Evolutionary conservation across 2,888 invertebrate genomes (phyloP).

Genomic region (Smittia aterrima): DNA sequence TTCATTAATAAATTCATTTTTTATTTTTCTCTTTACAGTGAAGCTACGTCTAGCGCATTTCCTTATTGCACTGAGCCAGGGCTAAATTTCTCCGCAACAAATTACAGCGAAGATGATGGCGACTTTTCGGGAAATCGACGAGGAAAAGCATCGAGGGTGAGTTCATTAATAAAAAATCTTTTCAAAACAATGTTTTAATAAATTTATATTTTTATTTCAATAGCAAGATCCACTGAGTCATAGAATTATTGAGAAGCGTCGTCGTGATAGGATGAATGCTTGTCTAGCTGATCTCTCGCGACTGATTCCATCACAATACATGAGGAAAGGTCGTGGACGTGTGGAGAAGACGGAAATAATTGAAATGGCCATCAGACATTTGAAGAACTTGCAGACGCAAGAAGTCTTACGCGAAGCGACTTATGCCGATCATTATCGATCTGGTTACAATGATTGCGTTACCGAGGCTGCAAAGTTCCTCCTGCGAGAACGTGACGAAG

Average conservation of each 20-base stretch:
- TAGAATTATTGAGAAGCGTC: slow-evolving; percentile 66
- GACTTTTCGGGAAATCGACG: slow-evolving; percentile 70
- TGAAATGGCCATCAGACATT: slow-evolving; percentile 94
- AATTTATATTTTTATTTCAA: slow-evolving; percentile 42
- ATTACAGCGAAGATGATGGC: slow-evolving; percentile 68
- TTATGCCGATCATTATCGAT: slow-evolving; percentile 43
- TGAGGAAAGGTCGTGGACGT: slow-evolving; percentile 91
- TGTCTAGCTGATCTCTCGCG: slow-evolving; percentile 91
- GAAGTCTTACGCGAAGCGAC: slow-evolving; percentile 54
- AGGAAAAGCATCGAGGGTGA: slow-evolving; percentile 69
- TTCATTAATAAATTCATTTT: neutral
- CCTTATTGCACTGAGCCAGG: slow-evolving; percentile 55
- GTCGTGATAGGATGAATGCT: slow-evolving; percentile 90
- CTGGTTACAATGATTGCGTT: slow-evolving; percentile 89
- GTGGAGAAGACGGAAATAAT: slow-evolving; percentile 98
- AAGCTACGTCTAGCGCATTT: slow-evolving; percentile 55
- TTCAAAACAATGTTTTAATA: neutral
- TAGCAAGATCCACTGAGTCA: slow-evolving; percentile 97
- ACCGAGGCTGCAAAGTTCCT: slow-evolving; percentile 87
- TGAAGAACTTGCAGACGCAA: slow-evolving; percentile 81
- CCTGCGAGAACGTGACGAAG: slow-evolving; percentile 60
- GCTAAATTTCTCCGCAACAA: slow-evolving; percentile 66
- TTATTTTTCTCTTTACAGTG: slow-evolving; percentile 48
- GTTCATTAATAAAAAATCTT: slow-evolving; percentile 44
- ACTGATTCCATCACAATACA: slow-evolving; percentile 87